Evolutionary conservation across 2,797 vertebrate genomes (phyloP).

Genomic region (Leuciscus waleckii): DNA sequence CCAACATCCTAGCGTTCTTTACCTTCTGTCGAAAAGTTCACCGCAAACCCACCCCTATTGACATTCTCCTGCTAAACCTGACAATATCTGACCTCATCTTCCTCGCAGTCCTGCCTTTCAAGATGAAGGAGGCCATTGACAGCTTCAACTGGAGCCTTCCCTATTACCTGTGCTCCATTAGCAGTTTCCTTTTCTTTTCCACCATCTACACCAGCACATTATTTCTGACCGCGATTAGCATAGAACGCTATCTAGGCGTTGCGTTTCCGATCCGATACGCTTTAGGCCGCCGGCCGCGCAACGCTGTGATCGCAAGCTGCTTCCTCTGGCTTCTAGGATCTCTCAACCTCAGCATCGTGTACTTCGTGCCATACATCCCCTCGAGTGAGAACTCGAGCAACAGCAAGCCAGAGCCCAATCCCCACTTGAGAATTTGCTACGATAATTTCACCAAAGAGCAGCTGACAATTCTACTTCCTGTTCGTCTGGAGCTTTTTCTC

Average conservation of each 20-base stretch:
- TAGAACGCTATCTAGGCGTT: constrained; percentile 88
- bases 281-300: constrained; percentile 75
- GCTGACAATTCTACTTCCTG: constrained; percentile 73
- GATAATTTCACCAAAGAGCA: constrained; percentile 75
- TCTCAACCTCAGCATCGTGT: constrained; percentile 85
- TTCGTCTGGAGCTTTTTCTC: constrained; percentile 84
- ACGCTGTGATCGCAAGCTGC: constrained; percentile 72
- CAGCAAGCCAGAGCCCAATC: background rate
- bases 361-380: constrained; percentile 73
- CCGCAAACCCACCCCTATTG: constrained; percentile 75
- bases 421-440: constrained; percentile 76
- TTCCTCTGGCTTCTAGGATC: constrained; percentile 81
- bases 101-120: constrained; percentile 84
- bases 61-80: constrained; percentile 88
- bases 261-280: constrained; percentile 84
- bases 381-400: constrained; percentile 23
- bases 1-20: constrained; percentile 83
- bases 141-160: constrained; percentile 79
- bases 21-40: constrained; percentile 79
- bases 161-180: constrained; percentile 76
- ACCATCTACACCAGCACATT: constrained; percentile 91
- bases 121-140: constrained; percentile 80
- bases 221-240: constrained; percentile 84
- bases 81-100: constrained; percentile 88
- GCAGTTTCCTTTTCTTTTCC: constrained; percentile 85